Evolutionary conservation across 2,797 vertebrate genomes (phyloP).

Genomic region (Sciurus vulgaris): DNA sequence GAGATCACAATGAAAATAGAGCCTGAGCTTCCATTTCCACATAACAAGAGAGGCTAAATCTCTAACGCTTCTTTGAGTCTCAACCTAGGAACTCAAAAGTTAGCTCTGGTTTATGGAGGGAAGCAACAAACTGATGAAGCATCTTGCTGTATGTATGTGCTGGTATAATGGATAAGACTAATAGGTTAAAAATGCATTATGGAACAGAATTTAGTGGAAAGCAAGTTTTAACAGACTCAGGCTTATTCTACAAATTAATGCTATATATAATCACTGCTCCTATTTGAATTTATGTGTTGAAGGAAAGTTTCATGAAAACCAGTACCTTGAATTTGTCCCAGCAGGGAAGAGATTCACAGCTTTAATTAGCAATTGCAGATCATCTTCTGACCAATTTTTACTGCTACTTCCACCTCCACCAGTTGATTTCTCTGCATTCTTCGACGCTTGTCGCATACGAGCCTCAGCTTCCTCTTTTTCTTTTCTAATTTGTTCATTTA

Average conservation of each 20-base stretch:
- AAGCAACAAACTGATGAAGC: neutral
- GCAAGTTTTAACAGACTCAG: neutral
- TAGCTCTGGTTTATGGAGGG: neutral
- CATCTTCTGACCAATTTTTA: conserved; percentile 97
- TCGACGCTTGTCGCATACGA: conserved; percentile 93
- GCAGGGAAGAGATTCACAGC: conserved; percentile 99
- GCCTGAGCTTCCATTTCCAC: neutral
- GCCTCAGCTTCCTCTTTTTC: conserved; percentile 96
- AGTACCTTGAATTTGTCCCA: conserved; percentile 97
- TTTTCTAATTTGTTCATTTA: conserved; percentile 94
- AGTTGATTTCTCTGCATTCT: conserved; percentile 92
- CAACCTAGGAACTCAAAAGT: neutral
- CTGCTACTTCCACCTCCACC: conserved; percentile 89
- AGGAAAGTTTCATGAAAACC: conserved; percentile 53
- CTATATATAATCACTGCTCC: neutral
- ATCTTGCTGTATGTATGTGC: neutral
- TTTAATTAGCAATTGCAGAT: conserved; percentile 98
- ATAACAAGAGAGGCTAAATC: neutral
- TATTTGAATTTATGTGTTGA: neutral
- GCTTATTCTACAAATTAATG: neutral
- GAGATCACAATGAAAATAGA: neutral
- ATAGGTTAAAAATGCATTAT: neutral
- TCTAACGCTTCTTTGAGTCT: neutral
- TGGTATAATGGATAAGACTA: neutral
- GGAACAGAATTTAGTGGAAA: neutral